A percentile compares a stretch with the other conserved stretches of the same genome.
Evolutionary conservation across 2,113 vertebrate genomes (phyloP).

Genomic region (Craseonycteris thonglongyai): DNA sequence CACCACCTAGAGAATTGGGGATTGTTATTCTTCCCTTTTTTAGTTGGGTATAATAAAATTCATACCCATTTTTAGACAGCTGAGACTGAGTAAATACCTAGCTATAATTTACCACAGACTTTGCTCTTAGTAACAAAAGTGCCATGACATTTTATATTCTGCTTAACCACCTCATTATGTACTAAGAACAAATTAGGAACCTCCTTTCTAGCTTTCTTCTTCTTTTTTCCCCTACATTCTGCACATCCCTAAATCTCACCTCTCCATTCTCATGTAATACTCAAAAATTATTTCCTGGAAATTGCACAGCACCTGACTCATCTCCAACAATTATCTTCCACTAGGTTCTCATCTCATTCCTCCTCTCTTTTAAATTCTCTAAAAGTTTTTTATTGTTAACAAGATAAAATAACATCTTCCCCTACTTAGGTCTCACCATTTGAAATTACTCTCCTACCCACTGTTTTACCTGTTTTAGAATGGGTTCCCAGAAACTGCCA

Average conservation of each 20-base stretch:
- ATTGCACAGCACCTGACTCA: background rate
- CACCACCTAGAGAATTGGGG: background rate
- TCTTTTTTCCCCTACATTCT: background rate
- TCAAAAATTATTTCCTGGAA: background rate
- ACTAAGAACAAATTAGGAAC: background rate
- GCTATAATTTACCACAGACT: background rate
- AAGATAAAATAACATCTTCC: background rate
- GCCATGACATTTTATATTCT: background rate
- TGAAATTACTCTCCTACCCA: background rate
- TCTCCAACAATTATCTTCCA: background rate
- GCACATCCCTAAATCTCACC: background rate
- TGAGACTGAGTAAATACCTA: background rate
- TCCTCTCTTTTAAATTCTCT: background rate
- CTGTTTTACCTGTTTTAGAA: background rate
- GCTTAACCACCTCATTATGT: background rate
- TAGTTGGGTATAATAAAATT: background rate
- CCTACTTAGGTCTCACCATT: background rate
- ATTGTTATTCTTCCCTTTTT: background rate
- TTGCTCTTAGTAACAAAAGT: background rate
- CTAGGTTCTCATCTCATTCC: background rate
- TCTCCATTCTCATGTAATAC: background rate
- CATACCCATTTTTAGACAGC: background rate
- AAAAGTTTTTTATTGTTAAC: background rate
- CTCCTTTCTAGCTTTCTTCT: background rate
- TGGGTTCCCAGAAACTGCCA: background rate